Evolutionary conservation across 2,888 invertebrate genomes (phyloP).

Genomic region (Heliconius ethilla): DNA sequence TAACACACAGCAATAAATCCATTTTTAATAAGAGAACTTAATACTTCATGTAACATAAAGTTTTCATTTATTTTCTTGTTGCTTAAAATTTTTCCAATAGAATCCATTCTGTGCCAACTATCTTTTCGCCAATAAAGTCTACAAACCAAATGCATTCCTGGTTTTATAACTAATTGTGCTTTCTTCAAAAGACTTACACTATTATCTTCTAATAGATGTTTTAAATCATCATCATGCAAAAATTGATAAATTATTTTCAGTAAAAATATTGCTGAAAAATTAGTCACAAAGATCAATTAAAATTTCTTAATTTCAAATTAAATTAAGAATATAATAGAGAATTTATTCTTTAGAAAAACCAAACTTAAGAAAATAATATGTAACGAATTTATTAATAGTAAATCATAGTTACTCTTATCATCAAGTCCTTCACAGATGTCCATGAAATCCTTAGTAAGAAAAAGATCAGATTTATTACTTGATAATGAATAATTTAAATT

Average conservation of each 20-base stretch:
- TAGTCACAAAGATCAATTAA: not conserved
- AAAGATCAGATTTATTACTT: constrained; percentile 13
- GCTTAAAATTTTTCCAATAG: constrained; percentile 52
- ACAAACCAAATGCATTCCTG: constrained; percentile 63
- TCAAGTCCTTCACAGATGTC: constrained; percentile 56
- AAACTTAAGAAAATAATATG: no score
- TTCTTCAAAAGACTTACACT: constrained; percentile 54
- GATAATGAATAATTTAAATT: constrained; percentile 53
- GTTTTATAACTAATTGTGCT: constrained; percentile 53
- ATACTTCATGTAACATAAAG: constrained; percentile 49
- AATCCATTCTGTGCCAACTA: constrained; percentile 61
- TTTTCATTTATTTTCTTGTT: constrained; percentile 49
- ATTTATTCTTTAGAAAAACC: not conserved
- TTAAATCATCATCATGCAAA: constrained; percentile 55
- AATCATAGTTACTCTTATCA: constrained; percentile 71
- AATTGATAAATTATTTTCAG: constrained; percentile 60
- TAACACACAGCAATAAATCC: constrained; percentile 51
- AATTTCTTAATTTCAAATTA: not conserved
- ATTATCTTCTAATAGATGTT: constrained; percentile 52
- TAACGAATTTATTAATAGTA: not conserved
- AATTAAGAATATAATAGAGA: not conserved
- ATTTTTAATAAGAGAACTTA: constrained; percentile 55
- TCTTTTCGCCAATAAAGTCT: constrained; percentile 68
- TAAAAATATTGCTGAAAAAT: constrained; percentile 64
- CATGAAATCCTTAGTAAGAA: constrained; percentile 45